Base-by-base conservation (phyloP, 2,888 invertebrate genomes). In the Metopia argyrocephala region DNA sequence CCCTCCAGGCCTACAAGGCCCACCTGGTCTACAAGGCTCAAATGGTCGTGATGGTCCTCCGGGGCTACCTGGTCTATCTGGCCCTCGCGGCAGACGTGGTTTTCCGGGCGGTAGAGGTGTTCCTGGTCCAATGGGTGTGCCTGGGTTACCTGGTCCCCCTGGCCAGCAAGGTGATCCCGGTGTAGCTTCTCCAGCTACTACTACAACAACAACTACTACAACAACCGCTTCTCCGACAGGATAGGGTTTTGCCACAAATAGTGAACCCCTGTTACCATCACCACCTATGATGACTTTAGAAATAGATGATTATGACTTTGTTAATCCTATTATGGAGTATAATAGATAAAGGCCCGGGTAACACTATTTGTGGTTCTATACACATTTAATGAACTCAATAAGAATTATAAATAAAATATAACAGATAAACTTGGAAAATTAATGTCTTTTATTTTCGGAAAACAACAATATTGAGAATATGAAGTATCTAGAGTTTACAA, bases 81-180 rank as follows among this genome's bases (percentile, higher is more conserved):
- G 84, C 6, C 78, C 78, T 7, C 75, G 82, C 23, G 82, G 83
- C n/a, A 50, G 56, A n/a, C 82, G 82, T n/a, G 84, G 84, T 38
- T 78, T 79, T 65, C 68, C 82, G 1, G 83, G 83, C 12, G 74
- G 59, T 5, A 54, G 69, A 28, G 83, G 83, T 21, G 56, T 75
- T 5, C 68, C 78, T 2, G 83, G 82, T 59, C 82, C 80, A 5
- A 25, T 45, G 6, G 82, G 79, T 45, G 76, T 79, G 57, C 69
- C 18, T 9, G 62, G 68, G 1, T 45, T 73, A 5, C 70, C 79
- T 1, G 83, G 76, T 1, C 74, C 61, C 2, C 65, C 76, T 0
- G 82, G 82, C 15, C 76, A 59, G 9, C 70, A 65, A 59, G 79
- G 79, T 20, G 59, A 66, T 15, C 79, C 69, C 9, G 79, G 79